Conservation (phyloP, 2,113 vertebrate species). For the Catagonus wagneri region DNA sequence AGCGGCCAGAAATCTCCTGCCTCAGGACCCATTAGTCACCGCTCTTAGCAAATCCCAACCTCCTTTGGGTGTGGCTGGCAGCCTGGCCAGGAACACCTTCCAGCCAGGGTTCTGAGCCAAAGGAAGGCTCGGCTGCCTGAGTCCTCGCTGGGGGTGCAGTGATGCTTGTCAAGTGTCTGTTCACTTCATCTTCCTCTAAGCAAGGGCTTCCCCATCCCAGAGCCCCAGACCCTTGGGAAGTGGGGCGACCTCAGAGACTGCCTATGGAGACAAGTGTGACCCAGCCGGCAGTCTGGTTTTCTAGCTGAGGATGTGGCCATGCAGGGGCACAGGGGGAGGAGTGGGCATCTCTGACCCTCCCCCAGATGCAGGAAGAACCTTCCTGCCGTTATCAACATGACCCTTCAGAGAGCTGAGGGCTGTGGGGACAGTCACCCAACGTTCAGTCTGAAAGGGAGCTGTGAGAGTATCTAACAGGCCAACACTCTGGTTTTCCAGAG, state of each 20-base stretch:
- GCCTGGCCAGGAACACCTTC: conserved; percentile 59
- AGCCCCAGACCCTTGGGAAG: neutral
- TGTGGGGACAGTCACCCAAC: neutral
- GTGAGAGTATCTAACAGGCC: neutral
- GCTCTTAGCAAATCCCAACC: conserved; percentile 15
- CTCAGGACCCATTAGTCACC: conserved; percentile 54
- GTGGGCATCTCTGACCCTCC: neutral
- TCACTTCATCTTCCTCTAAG: neutral
- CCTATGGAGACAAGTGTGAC: neutral
- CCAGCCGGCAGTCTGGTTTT: neutral
- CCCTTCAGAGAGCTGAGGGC: neutral
- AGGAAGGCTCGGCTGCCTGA: neutral
- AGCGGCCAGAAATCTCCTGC: conserved; percentile 38
- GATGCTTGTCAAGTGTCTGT: neutral
- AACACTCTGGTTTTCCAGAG: neutral
- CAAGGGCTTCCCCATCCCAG: neutral
- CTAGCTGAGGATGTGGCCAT: neutral
- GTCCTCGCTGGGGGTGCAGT: neutral
- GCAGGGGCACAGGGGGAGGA: neutral
- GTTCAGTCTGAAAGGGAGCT: neutral
- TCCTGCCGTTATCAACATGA: neutral
- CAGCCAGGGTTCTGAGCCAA: neutral
- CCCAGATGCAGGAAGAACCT: neutral
- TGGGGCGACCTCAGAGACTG: accelerated
- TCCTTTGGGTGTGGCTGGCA: conserved; percentile 44